A percentile compares a stretch with the other conserved stretches of the same genome.
phyloP scores from a whole-genome alignment of 2,797 vertebrate genomes.

The Catamblyrhynchus diadema region DNA sequence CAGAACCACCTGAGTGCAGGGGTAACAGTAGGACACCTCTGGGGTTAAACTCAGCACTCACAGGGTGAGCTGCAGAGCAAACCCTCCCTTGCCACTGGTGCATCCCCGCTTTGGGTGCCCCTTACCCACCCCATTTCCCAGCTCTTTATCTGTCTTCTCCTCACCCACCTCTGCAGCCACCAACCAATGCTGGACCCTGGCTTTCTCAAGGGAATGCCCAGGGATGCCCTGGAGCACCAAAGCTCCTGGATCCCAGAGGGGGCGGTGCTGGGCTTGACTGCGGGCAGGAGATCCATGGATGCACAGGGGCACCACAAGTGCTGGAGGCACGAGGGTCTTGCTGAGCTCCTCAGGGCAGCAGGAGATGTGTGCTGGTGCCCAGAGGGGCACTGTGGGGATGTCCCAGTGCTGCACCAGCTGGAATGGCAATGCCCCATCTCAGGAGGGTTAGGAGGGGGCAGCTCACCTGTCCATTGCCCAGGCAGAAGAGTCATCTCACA shows the following conservation, averaged over 20 bases:
- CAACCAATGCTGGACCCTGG: background rate
- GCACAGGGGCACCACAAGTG: background rate
- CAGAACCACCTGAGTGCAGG: rapidly evolving
- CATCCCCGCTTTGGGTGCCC: background rate
- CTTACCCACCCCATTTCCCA: background rate
- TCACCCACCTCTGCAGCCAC: background rate
- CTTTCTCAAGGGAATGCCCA: background rate
- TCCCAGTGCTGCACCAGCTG: background rate
- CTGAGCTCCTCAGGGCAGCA: background rate
- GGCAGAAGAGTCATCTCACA: background rate
- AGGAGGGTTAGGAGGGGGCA: background rate
- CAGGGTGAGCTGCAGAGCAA: background rate
- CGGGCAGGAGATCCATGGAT: background rate
- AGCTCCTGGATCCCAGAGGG: rapidly evolving
- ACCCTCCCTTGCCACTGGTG: background rate
- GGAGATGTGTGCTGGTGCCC: background rate
- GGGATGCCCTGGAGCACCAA: background rate
- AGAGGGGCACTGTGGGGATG: background rate
- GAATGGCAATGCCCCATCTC: background rate
- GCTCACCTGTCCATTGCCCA: background rate
- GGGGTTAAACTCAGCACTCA: background rate
- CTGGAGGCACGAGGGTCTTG: rapidly evolving
- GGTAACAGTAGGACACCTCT: background rate
- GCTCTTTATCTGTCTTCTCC: background rate
- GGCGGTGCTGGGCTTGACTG: background rate